These are phyloP conservation scores for Poecilobothrus nobilitatus DNA, from an alignment of 2,888 invertebrate genomes.

Conservation along the genomic window DNA sequence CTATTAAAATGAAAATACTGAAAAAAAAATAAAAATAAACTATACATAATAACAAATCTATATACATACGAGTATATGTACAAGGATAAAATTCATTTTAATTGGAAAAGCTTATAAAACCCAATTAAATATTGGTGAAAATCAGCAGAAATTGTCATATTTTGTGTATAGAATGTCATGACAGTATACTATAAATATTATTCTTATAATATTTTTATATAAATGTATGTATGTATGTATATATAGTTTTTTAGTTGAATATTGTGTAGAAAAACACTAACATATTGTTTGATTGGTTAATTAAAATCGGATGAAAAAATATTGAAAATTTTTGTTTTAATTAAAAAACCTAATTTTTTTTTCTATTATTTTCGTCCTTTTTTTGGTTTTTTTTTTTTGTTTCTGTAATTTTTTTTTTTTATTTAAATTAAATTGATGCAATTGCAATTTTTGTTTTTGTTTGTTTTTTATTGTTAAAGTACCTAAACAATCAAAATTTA, in stretches of 20 bases:
- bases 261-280: background rate
- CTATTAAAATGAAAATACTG: too few species aligned
- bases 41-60: too few species aligned
- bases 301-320: constrained; percentile 2
- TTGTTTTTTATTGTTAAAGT: too few species aligned
- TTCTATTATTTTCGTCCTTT: too few species aligned
- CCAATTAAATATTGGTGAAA: constrained; percentile 6
- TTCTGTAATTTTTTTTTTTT: too few species aligned
- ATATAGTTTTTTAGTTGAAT: background rate
- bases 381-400: too few species aligned
- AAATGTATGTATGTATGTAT: background rate
- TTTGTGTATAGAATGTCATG: background rate
- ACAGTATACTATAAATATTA: too few species aligned
- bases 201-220: background rate
- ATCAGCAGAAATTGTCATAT: background rate
- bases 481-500: too few species aligned
- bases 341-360: background rate
- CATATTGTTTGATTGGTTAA: constrained; percentile 4
- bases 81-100: background rate
- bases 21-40: too few species aligned
- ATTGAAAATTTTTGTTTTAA: background rate
- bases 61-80: too few species aligned
- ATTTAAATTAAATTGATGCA: too few species aligned
- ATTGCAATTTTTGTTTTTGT: too few species aligned
- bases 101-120: constrained; percentile 4